Percentiles rank a stretch among this genome's conserved stretches.
These are phyloP conservation scores for Xiphorhynchus erythropygius DNA, from an alignment of 2,797 vertebrate species.

Conservation along the genomic window DNA sequence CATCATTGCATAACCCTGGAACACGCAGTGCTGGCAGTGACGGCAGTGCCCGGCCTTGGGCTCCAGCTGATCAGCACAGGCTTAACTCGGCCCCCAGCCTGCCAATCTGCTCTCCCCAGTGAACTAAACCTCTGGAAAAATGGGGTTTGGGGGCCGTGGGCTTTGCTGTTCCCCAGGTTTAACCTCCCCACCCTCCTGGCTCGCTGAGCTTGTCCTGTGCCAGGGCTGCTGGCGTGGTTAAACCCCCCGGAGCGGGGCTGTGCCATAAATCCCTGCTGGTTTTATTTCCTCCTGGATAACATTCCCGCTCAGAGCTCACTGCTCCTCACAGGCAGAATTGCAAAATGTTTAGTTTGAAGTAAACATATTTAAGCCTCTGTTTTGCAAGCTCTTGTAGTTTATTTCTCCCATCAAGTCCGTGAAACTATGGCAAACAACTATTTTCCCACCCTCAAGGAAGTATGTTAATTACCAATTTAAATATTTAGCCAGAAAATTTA, in stretches of 20 bases:
- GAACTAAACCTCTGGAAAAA: background rate
- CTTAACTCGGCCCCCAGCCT: background rate
- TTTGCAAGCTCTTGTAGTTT: background rate
- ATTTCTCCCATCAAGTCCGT: background rate
- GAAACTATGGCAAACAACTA: background rate
- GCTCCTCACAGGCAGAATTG: background rate
- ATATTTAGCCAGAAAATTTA: background rate
- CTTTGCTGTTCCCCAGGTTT: background rate
- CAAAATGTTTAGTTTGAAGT: background rate
- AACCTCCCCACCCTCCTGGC: background rate
- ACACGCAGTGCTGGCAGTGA: background rate
- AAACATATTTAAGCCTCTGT: background rate
- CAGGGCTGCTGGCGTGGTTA: background rate
- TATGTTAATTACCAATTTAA: background rate
- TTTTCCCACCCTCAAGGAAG: background rate
- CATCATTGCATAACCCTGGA: background rate
- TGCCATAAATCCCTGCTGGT: background rate
- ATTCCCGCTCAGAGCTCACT: no score
- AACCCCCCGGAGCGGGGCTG: accelerated
- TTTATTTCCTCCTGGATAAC: background rate
- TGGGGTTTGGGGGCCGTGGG: background rate
- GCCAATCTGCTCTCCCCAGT: background rate
- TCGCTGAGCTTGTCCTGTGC: background rate
- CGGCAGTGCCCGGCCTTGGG: background rate
- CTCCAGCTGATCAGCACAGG: background rate